Evolutionary conservation across 2,888 invertebrate species (phyloP).

Genomic region (Bembecia ichneumoniformis): DNA sequence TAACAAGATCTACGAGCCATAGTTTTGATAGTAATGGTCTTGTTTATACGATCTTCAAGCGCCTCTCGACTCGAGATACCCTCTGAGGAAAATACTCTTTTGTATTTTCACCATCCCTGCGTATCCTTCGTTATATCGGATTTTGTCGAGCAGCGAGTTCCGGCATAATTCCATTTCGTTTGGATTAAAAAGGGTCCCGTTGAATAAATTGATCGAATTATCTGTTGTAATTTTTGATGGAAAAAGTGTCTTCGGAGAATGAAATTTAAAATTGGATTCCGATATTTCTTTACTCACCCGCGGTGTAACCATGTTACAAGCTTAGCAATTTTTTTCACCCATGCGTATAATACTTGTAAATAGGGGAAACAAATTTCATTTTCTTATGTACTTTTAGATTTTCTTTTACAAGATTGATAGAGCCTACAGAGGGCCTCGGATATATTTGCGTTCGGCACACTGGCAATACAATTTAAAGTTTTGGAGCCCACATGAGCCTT

Average conservation of each 20-base stretch:
- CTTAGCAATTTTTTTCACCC: not conserved
- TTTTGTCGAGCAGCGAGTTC: conserved; percentile 32
- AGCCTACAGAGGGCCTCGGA: conserved; percentile 26
- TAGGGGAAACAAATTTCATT: conserved; percentile 13
- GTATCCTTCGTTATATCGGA: conserved; percentile 26
- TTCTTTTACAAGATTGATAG: conserved; percentile 32
- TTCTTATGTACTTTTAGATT: conserved; percentile 8
- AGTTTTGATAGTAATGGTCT: conserved; percentile 58
- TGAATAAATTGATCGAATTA: conserved; percentile 41
- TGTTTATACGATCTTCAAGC: conserved; percentile 47
- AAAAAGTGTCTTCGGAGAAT: conserved; percentile 5
- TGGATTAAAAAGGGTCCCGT: conserved; percentile 48
- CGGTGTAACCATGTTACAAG: not conserved
- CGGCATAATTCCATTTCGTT: conserved; percentile 40
- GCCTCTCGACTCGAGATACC: conserved; percentile 31
- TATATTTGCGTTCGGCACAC: conserved; percentile 44
- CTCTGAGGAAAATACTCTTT: conserved; percentile 19
- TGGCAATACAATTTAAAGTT: conserved; percentile 70
- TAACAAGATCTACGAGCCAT: conserved; percentile 52
- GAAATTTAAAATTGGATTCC: not conserved
- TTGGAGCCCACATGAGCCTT: conserved; percentile 64
- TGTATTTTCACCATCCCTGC: conserved; percentile 19
- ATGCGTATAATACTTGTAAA: not conserved
- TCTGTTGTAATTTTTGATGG: conserved; percentile 26
- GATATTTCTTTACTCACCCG: not conserved